These are phyloP conservation scores for Rhagologus leucostigma DNA, from an alignment of 2,113 vertebrate species.

Conservation along the genomic window DNA sequence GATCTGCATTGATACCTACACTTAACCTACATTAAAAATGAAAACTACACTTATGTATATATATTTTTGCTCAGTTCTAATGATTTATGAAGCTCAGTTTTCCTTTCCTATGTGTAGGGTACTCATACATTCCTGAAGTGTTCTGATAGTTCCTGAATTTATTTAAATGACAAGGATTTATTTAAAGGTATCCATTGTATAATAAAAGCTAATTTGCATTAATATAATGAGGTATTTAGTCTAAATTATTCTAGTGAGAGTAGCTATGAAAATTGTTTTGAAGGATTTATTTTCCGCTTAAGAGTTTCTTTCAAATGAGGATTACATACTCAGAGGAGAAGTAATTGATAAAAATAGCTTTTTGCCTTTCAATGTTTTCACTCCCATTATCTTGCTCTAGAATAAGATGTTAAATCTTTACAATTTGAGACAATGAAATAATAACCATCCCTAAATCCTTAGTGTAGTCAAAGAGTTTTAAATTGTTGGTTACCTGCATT, in stretches of 20 bases:
- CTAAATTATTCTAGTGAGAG: conserved; percentile 38
- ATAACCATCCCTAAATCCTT: not conserved
- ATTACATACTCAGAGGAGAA: conserved; percentile 53
- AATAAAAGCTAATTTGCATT: conserved; percentile 51
- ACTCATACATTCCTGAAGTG: not conserved
- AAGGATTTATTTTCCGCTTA: conserved; percentile 61
- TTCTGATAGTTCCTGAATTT: not conserved
- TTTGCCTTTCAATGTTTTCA: conserved; percentile 24
- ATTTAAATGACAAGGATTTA: conserved; percentile 19
- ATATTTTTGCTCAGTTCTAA: not conserved
- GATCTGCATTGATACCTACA: not conserved
- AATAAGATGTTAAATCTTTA: conserved; percentile 25
- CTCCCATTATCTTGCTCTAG: not conserved
- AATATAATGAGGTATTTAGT: conserved; percentile 42
- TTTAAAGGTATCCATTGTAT: conserved; percentile 20
- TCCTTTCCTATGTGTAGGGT: not conserved
- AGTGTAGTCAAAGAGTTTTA: not conserved
- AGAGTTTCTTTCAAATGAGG: conserved; percentile 13
- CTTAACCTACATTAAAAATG: not conserved
- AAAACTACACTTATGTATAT: not conserved
- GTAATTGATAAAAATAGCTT: conserved; percentile 39
- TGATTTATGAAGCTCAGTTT: not conserved
- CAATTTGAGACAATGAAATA: not conserved
- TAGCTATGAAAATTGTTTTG: conserved; percentile 47
- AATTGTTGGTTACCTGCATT: not conserved